Percentiles rank a stretch among this genome's conserved stretches.
These are phyloP conservation scores for Morus bassanus DNA, from an alignment of 2,797 vertebrate genomes.

Conservation along the genomic window DNA sequence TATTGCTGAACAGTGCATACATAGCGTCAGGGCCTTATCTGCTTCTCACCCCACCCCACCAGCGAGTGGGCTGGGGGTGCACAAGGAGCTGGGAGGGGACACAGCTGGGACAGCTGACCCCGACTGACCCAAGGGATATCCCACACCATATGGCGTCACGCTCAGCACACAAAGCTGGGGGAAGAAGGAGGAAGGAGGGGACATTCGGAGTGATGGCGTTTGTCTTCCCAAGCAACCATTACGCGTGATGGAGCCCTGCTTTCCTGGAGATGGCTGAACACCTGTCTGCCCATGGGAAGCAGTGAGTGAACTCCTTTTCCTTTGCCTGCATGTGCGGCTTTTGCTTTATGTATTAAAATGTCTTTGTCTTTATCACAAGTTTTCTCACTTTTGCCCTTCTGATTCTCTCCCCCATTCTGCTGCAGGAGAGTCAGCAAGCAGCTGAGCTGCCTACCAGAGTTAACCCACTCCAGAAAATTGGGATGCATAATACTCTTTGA, in stretches of 20 bases:
- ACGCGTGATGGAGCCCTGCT: background rate
- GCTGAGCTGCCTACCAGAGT: background rate
- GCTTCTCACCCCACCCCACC: background rate
- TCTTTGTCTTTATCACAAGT: background rate
- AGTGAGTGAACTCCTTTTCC: background rate
- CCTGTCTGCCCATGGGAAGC: background rate
- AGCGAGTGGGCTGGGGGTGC: background rate
- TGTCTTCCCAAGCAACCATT: background rate
- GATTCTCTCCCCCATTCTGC: background rate
- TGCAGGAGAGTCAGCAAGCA: rapidly evolving
- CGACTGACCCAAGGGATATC: background rate
- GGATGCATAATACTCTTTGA: background rate
- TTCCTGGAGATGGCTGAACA: background rate
- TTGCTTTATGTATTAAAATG: background rate
- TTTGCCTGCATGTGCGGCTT: background rate
- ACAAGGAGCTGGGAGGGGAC: background rate
- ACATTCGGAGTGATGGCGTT: rapidly evolving
- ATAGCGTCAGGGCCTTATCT: background rate
- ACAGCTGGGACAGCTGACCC: background rate
- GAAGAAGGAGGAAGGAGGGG: background rate
- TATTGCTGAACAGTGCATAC: background rate
- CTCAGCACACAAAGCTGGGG: background rate
- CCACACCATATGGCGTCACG: background rate
- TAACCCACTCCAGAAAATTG: background rate
- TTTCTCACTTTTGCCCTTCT: background rate